Conservation (phyloP, 2,888 invertebrate genomes). For the Ommatoiulus sabulosus region DNA sequence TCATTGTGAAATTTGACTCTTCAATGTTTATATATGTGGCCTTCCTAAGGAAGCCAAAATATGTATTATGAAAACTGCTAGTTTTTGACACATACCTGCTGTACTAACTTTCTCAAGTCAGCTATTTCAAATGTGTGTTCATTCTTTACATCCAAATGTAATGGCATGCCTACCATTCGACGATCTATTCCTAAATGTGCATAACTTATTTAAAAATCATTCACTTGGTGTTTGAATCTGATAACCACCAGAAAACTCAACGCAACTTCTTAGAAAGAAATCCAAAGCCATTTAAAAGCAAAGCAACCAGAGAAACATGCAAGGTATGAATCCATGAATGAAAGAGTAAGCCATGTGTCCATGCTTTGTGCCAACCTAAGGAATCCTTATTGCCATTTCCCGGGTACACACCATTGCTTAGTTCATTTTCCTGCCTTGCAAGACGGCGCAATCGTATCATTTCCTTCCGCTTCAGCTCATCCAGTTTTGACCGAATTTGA, state of each 20-base stretch:
- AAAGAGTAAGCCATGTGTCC: constrained; percentile 3
- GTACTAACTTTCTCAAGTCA: constrained; percentile 91
- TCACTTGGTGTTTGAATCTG: neutral
- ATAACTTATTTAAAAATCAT: neutral
- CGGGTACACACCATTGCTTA: constrained; percentile 65
- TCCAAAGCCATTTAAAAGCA: neutral
- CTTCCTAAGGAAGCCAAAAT: too few species aligned
- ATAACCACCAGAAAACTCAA: neutral
- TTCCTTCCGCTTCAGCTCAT: constrained; percentile 92
- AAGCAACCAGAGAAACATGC: neutral
- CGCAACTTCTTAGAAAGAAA: neutral
- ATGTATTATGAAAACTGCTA: too few species aligned
- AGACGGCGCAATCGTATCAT: constrained; percentile 82
- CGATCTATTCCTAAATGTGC: constrained; percentile 38
- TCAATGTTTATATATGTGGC: too few species aligned
- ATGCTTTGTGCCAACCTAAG: constrained; percentile 55
- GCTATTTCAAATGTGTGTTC: constrained; percentile 94
- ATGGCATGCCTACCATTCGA: constrained; percentile 64
- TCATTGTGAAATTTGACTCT: too few species aligned
- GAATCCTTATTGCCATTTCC: neutral
- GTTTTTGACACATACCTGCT: constrained; percentile 72
- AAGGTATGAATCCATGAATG: neutral
- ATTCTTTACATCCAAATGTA: constrained; percentile 89
- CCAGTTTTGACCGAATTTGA: constrained; percentile 85
- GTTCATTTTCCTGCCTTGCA: constrained; percentile 75